A percentile compares a stretch with the other conserved stretches of the same genome.
Conservation (phyloP, 2,113 vertebrate species). For the Dermatemys mawii region DNA sequence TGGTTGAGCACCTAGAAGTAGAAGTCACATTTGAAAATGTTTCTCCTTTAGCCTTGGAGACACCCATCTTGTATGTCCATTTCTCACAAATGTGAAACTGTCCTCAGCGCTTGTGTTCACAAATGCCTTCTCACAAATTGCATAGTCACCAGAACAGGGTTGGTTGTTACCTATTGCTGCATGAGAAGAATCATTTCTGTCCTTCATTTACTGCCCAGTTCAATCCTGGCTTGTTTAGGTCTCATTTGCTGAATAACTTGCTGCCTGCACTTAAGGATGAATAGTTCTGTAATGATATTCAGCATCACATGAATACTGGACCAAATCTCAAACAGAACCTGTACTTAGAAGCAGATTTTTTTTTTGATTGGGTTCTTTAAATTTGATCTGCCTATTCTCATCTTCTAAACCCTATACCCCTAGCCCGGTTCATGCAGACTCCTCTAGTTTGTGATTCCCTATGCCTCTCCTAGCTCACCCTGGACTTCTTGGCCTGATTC, state of each 20-base stretch:
- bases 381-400: background rate
- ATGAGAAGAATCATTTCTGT: background rate
- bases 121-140: background rate
- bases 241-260: background rate
- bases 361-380: background rate
- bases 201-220: background rate
- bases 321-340: background rate
- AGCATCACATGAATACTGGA: background rate
- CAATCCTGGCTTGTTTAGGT: background rate
- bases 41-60: background rate
- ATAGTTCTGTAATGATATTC: background rate
- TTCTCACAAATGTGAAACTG: background rate
- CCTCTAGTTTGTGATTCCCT: background rate
- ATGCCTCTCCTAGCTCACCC: no score
- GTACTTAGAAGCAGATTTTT: background rate
- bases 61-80: background rate
- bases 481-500: no score
- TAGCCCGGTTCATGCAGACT: background rate
- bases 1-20: background rate
- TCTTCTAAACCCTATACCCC: background rate
- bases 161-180: background rate
- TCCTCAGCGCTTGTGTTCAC: background rate
- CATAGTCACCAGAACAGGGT: background rate
- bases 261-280: background rate
- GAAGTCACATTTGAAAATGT: background rate